These are phyloP conservation scores for Caenorhabditis sulstoni DNA, from an alignment of 2,888 invertebrate genomes.

Conservation along the genomic window DNA sequence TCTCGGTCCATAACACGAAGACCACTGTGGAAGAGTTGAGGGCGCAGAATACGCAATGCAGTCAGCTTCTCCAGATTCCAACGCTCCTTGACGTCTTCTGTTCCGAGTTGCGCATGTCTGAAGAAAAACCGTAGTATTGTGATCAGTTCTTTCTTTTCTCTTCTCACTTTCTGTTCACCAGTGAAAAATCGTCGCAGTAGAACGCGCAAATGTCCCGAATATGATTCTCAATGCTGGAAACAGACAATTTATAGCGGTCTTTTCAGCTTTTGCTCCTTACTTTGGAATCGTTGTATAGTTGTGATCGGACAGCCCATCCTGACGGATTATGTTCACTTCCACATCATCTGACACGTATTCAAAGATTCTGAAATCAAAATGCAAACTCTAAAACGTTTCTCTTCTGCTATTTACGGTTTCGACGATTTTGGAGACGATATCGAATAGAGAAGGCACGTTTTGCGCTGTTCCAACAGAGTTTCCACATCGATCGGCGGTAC, in stretches of 20 bases:
- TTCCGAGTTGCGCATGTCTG: conserved; percentile 52
- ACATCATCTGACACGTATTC: conserved; percentile 77
- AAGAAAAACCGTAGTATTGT: no score
- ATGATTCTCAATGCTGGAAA: conserved; percentile 55
- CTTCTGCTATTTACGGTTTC: conserved; percentile 34
- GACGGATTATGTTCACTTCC: conserved; percentile 67
- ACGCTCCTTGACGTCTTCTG: conserved; percentile 52
- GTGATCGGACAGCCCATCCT: conserved; percentile 51
- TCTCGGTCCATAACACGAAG: conserved; percentile 52
- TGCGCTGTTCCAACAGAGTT: conserved; percentile 52
- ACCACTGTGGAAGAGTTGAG: conserved; percentile 53
- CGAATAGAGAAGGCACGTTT: conserved; percentile 56
- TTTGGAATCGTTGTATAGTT: conserved; percentile 53
- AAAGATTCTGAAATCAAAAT: conserved; percentile 52
- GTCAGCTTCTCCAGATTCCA: conserved; percentile 60
- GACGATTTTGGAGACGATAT: conserved; percentile 59
- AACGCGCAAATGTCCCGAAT: conserved; percentile 56
- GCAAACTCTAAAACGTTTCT: background rate
- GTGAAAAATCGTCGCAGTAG: conserved; percentile 56
- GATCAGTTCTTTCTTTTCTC: background rate
- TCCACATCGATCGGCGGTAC: conserved; percentile 57
- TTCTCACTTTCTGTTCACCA: conserved; percentile 58
- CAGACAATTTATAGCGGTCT: background rate
- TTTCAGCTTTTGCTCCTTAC: conserved; percentile 11
- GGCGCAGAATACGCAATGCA: conserved; percentile 40